Percentiles rank a stretch among this genome's conserved stretches.
Evolutionary conservation across 2,888 invertebrate genomes (phyloP).

Genomic region (Ommatoiulus sabulosus): DNA sequence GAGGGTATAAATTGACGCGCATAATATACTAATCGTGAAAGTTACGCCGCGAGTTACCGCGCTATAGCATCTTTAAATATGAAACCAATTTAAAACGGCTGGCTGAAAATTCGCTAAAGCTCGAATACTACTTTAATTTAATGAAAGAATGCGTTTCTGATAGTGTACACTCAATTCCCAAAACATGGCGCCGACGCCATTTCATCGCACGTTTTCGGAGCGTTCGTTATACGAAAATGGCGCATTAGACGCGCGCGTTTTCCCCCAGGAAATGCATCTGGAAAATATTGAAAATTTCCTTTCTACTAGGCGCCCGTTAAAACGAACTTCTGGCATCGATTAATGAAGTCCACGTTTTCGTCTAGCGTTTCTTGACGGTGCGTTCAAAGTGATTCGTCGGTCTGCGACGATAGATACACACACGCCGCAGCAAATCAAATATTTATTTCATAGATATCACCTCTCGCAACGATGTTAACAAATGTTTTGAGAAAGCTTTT

Average conservation of each 20-base stretch:
- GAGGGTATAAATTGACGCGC: background rate
- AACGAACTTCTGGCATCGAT: conserved; percentile 39
- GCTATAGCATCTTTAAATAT: background rate
- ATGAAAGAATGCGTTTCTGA: conserved; percentile 31
- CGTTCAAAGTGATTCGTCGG: background rate
- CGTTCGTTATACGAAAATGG: background rate
- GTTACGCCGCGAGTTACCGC: background rate
- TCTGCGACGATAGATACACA: background rate
- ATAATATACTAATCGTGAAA: conserved; percentile 15
- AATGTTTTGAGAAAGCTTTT: conserved; percentile 43
- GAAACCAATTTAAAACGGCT: background rate
- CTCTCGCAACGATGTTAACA: conserved; percentile 20
- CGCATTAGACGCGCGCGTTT: background rate
- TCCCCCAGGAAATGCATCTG: background rate
- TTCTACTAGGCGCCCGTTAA: background rate
- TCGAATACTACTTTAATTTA: conserved; percentile 27
- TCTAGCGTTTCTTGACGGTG: background rate
- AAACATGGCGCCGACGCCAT: background rate
- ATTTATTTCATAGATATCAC: conserved; percentile 16
- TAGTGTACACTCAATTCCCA: background rate
- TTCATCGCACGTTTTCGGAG: background rate
- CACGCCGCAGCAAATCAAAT: background rate
- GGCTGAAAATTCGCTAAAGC: background rate
- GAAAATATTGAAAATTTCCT: background rate
- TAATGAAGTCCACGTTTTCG: background rate